Conservation (phyloP, 2,113 vertebrate genomes). For the Isichthys henryi region DNA sequence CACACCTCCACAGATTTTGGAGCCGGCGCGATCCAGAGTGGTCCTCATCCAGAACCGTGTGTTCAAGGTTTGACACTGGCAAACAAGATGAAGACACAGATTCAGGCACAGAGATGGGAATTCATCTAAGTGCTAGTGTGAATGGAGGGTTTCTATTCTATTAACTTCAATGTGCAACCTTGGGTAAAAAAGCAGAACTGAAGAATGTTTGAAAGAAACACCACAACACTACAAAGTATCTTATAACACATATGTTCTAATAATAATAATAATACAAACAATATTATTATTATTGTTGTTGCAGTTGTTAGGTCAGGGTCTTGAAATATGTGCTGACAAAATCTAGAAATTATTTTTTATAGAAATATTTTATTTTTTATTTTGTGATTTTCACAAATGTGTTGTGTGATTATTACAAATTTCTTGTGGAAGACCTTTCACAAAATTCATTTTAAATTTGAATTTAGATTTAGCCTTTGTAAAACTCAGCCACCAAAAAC, state of each 20-base stretch:
- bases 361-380: too few relatives aligned
- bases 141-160: not conserved
- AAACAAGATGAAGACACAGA: not conserved
- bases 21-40: constrained; percentile 81
- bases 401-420: not conserved
- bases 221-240: not conserved
- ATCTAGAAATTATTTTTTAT: not conserved
- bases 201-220: not conserved
- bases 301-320: not conserved
- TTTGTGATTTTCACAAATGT: not conserved
- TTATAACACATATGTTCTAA: not conserved
- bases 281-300: too few relatives aligned
- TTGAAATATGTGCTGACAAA: not conserved
- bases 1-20: constrained; percentile 88
- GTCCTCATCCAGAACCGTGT: constrained; percentile 79
- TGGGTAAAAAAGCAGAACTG: not conserved
- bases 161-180: not conserved
- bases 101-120: not conserved
- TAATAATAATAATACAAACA: not conserved
- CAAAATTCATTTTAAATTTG: not conserved
- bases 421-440: not conserved
- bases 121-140: not conserved
- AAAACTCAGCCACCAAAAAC: not conserved
- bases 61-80: constrained; percentile 77
- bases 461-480: not conserved